Evolutionary conservation across 92 coral and sea anemone species (phyloP), one percentile per base, ranked within the genome.

Genomic region (Parazoanthus swiftii): DNA sequence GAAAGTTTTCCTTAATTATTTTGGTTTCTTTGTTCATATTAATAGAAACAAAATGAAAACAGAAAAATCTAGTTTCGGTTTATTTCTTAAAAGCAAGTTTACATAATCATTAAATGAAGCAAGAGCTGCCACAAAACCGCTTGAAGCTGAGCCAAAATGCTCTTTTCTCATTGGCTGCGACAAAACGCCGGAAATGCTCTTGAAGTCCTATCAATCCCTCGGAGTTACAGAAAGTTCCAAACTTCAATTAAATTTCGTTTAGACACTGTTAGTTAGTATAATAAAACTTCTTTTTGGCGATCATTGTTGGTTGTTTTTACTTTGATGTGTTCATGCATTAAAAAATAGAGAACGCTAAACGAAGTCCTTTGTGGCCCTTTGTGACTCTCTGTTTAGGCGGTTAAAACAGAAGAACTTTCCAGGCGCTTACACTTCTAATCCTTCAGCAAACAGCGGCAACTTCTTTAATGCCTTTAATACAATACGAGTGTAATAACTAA

Each of bases 381-480:
- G 73, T 84, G 29, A 26, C 6, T 50, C 11, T 63, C 21, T 84
- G 87, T 84, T 74, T 71, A 18, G 39, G 44, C 87, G 46, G 51
- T 48, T 25, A 70, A 72, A 77, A 84, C 87, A 84, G 87, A 70
- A 84, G 87, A 83, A 68, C 13, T 50, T 84, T 84, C 87, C 33
- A 74, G 78, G 26, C 79, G 56, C 87, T 84, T 70, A 51, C 65
- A 44, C 20, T 25, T 29, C 13, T 71, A 54, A 84, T 84, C 67
- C 67, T 48, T 71, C 13, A 1, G 79, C 48, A 84, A 84, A 84
- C 33, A 84, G 87, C 87, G 87, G 87, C 79, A 46, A 46, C 67
- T 72, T 84, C 87, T 84, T 84, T 84, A 84, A 84, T 70, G 36
- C 87, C 59, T 71, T 84, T 72, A 71, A 84, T 84, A 84, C 87